Conservation (phyloP, 2,797 vertebrate genomes). For the Sebastes miniatus region DNA sequence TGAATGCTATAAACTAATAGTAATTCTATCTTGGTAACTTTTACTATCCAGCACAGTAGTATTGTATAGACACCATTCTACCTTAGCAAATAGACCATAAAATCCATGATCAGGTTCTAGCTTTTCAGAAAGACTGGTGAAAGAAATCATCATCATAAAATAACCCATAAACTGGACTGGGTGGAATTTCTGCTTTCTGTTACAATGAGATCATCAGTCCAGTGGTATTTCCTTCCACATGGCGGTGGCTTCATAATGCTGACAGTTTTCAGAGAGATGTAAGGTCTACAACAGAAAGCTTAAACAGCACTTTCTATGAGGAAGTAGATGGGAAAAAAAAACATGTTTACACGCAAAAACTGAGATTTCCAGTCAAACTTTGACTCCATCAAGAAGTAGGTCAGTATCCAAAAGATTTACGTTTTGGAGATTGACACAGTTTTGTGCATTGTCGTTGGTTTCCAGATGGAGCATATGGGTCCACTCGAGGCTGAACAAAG, state of each 20-base stretch:
- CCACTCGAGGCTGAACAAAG: conserved; percentile 10
- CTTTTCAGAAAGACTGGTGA: neutral
- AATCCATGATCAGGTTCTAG: neutral
- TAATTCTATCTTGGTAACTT: neutral
- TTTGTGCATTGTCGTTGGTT: neutral
- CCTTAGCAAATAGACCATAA: neutral
- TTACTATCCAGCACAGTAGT: neutral
- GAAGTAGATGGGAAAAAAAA: neutral
- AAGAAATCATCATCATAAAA: neutral
- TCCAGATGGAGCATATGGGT: conserved; percentile 1
- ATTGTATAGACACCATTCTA: neutral
- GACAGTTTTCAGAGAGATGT: conserved; percentile 6
- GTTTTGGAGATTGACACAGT: no score
- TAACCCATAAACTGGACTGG: neutral
- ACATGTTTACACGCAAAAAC: neutral
- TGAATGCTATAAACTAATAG: neutral
- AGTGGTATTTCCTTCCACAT: neutral
- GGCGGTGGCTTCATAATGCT: neutral
- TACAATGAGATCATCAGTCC: neutral
- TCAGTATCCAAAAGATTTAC: no score
- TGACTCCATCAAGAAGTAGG: neutral
- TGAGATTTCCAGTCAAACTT: neutral
- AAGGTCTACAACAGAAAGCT: neutral
- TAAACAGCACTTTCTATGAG: conserved; percentile 21
- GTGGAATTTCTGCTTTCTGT: neutral